These are phyloP conservation scores for Trematomus loennbergii DNA, from an alignment of 2,113 vertebrate species.

Conservation along the genomic window DNA sequence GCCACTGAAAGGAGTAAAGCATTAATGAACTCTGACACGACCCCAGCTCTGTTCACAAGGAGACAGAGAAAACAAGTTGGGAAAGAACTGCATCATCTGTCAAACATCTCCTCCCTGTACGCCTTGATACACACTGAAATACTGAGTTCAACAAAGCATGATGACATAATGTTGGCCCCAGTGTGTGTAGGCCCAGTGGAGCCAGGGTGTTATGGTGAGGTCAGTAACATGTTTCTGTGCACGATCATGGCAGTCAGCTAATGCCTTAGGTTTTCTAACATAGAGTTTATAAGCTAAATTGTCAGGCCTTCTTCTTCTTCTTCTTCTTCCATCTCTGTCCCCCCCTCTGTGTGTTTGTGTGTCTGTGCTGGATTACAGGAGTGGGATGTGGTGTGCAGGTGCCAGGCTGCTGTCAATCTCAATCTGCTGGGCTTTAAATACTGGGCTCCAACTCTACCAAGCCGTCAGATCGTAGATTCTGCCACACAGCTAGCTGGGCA, in stretches of 20 bases:
- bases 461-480: no score
- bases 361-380: no score
- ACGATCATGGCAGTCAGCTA: not conserved
- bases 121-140: not conserved
- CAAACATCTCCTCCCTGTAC: constrained; percentile 13
- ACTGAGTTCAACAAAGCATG: not conserved
- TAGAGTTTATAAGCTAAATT: not conserved
- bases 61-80: constrained; percentile 14
- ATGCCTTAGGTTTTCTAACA: not conserved
- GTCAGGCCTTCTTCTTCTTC: no score
- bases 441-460: no score
- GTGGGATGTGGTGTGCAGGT: no score
- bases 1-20: not conserved
- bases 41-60: not conserved
- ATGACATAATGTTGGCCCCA: constrained; percentile 7
- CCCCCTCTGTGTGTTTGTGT: no score
- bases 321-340: no score
- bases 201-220: not conserved
- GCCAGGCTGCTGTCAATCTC: no score
- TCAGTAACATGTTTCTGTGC: not conserved
- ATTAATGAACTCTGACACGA: not conserved
- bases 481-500: no score
- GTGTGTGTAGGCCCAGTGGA: not conserved
- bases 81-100: constrained; percentile 11
- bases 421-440: no score